Evolutionary conservation across 2,797 vertebrate species (phyloP), one percentile per base, ranked within the genome.

Genomic region (Galagoides demidoff): DNA sequence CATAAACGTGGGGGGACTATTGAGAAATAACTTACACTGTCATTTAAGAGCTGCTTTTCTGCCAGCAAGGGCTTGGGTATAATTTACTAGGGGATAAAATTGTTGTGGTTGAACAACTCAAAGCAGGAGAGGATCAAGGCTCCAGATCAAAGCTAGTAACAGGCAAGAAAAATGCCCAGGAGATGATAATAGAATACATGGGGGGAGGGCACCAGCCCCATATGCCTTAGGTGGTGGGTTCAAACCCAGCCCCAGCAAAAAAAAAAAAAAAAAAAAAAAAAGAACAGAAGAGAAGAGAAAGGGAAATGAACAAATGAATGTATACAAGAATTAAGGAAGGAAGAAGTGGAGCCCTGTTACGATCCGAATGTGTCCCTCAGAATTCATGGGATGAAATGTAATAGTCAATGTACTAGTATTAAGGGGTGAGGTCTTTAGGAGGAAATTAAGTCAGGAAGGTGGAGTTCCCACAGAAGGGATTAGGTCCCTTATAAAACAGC

Each of bases 141-240:
- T 66, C 63, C 59, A 3, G 43, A 92, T 73, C 45, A 94, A 19
- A 0, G 22, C 43, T 66, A 31, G 37, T 88, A 89, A 83, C 29
- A 92, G 39, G 57, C 22, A 57, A 79, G 55, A 78, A 85, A 86
- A 83, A 92, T 61, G 25, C 63, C 52, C 64, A 57, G 10, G 31
- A 90, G n/a, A 84, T 63, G 45, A 63, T 91, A 94, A 85, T 85
- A 85, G 92, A 90, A 95, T 39, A 95, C 86, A 93, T 76, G n/a
- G 12, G 4, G 14, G 7, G 10, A 39, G 2, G 34, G 10, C 45
- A n/a, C n/a, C n/a, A n/a, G n/a, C n/a, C n/a, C n/a, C n/a, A n/a
- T n/a, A n/a, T n/a, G n/a, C n/a, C n/a, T n/a, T n/a, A n/a, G n/a
- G n/a, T n/a, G n/a, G n/a, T n/a, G n/a, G n/a, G n/a, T n/a, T n/a